Percentiles rank a stretch among this genome's conserved stretches.
Evolutionary conservation across 2,113 vertebrate species (phyloP).

Genomic region (Stomatorhinus ivindoensis): DNA sequence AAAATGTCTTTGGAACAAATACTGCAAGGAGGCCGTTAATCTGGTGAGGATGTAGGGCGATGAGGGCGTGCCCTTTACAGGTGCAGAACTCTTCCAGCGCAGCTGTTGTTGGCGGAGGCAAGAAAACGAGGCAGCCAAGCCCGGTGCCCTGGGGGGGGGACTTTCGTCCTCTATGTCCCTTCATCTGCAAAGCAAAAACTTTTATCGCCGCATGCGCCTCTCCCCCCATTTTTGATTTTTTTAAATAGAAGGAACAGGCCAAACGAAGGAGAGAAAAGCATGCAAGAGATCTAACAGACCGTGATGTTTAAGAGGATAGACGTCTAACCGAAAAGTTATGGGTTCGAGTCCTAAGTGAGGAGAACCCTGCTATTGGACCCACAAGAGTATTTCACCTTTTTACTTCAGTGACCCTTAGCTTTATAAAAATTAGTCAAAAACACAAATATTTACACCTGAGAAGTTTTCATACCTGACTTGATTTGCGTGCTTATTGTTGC

Average conservation of each 20-base stretch:
- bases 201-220: not conserved
- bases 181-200: not conserved
- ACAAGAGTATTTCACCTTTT: not conserved
- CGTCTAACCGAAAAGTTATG: not conserved
- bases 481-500: not conserved
- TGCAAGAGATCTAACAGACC: not conserved
- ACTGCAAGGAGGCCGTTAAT: not conserved
- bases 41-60: not conserved
- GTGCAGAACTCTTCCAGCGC: not conserved
- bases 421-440: not conserved
- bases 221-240: not conserved
- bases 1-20: not conserved
- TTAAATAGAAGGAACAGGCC: not conserved
- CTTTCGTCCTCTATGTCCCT: not conserved
- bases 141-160: not conserved
- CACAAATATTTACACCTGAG: not conserved
- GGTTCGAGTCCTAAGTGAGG: not conserved
- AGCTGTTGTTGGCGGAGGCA: not conserved
- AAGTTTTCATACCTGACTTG: not conserved
- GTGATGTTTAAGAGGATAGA: not conserved
- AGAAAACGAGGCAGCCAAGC: not conserved
- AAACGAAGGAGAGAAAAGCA: not conserved
- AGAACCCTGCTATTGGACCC: not conserved
- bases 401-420: not conserved
- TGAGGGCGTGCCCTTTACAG: not conserved